Evolutionary conservation across 1,140 invertebrate species (phyloP), one percentile per base, ranked within the genome.

Genomic region (Drosophila yakuba): DNA sequence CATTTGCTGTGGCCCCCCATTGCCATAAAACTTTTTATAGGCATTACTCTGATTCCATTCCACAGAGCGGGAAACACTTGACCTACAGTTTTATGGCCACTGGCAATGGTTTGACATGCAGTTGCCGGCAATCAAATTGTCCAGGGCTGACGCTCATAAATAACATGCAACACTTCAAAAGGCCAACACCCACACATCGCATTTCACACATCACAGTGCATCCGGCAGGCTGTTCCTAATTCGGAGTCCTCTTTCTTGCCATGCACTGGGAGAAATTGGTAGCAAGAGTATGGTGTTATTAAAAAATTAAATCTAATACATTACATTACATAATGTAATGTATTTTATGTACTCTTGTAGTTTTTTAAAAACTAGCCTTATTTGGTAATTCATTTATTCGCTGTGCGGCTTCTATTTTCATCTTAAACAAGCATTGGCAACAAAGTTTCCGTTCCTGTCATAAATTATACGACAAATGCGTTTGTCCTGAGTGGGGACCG

Each of bases 381-480:
- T 32, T 32, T 32, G 8, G 8, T 32, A 3, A 10, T 2, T 32
- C 8, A 32, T 32, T 10, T 39, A 17, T 44, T 15, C 15, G 0
- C 14, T 41, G 48, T 35, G 66, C 17, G 12, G 10, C 7, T 20
- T 51, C 23, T 38, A 11, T 14, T 39, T 56, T 41, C 35, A 6
- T 1, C 11, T 55, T 20, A 20, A 55, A 64, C 64, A 44, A 36
- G 50, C 64, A 50, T 10, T 15, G 28, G 51, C 75, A 71, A 72
- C 66, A 62, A 71, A 59, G 55, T 71, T 68, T 61, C 50, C 58
- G 61, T 55, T 64, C 55, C 38, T 71, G 79, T 83, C 79, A 88
- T 88, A 88, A 88, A 88, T 88, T 88, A 88, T 88, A 88, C 83
- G 83, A 88, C 83, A 88, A 88, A 88, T 83, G 83, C 83, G 79